These are phyloP conservation scores for Cherax quadricarinatus DNA, from an alignment of 1,140 invertebrate genomes.

Conservation along the genomic window DNA sequence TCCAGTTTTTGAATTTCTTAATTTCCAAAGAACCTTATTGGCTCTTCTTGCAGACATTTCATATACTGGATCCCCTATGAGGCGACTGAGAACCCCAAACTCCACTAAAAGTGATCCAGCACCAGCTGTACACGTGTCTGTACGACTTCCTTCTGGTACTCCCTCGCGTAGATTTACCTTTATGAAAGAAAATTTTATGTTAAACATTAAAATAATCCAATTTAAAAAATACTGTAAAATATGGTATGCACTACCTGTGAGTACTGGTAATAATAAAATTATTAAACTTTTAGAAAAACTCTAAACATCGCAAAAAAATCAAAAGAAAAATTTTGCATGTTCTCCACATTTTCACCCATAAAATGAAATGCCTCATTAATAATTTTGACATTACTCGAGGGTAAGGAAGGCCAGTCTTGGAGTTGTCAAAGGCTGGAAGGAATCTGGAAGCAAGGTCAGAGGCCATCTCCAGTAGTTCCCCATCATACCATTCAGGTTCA, in stretches of 20 bases:
- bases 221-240: not conserved
- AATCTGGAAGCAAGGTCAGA: conserved; percentile 81
- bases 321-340: no score
- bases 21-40: conserved; percentile 80
- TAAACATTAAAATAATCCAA: not conserved
- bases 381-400: conserved; percentile 78
- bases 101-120: conserved; percentile 83
- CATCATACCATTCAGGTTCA: conserved; percentile 80
- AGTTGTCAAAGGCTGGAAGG: conserved; percentile 82
- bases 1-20: conserved; percentile 81
- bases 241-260: no score
- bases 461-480: conserved; percentile 81
- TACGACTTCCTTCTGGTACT: conserved; percentile 79
- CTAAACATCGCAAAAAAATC: no score
- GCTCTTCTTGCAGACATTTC: conserved; percentile 81
- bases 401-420: conserved; percentile 81
- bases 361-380: not conserved
- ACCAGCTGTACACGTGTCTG: conserved; percentile 84
- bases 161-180: conserved; percentile 80
- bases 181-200: not conserved
- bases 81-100: conserved; percentile 82
- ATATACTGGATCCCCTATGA: conserved; percentile 82
- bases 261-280: no score
- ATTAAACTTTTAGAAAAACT: no score
- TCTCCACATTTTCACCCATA: no score